A percentile compares a stretch with the other conserved stretches of the same genome.
Evolutionary conservation across 2,888 invertebrate species (phyloP).

Genomic region (Brachypterus glaber): DNA sequence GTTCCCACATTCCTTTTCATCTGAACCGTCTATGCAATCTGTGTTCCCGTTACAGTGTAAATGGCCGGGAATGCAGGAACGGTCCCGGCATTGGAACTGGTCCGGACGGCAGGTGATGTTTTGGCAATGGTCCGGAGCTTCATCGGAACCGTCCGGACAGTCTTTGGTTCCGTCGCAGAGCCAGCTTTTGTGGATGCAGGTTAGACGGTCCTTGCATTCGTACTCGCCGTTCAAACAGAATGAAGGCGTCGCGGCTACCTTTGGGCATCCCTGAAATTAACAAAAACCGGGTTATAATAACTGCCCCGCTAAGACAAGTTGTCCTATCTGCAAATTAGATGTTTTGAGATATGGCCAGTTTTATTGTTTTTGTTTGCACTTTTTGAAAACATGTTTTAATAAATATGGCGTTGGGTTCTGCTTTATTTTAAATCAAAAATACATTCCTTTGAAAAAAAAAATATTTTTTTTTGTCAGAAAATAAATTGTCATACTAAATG

Average conservation of each 20-base stretch:
- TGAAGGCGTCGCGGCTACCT: slow-evolving; percentile 49
- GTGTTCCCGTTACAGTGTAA: slow-evolving; percentile 71
- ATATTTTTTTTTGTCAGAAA: too few species aligned
- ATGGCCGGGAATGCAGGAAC: slow-evolving; percentile 69
- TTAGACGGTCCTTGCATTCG: slow-evolving; percentile 69
- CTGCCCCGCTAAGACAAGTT: too few species aligned
- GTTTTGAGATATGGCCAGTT: too few species aligned
- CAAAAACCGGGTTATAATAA: neutral
- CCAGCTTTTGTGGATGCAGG: slow-evolving; percentile 74
- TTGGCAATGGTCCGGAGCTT: slow-evolving; percentile 55
- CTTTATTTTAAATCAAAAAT: too few species aligned
- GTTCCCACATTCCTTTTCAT: slow-evolving; percentile 75
- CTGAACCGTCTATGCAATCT: slow-evolving; percentile 78
- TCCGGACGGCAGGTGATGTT: slow-evolving; percentile 73
- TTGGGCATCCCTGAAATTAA: slow-evolving; percentile 51
- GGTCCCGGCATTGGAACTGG: slow-evolving; percentile 79
- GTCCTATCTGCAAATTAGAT: too few species aligned
- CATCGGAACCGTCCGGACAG: slow-evolving; percentile 76
- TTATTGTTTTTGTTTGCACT: too few species aligned
- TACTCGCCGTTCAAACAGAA: slow-evolving; percentile 66
- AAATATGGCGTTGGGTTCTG: too few species aligned
- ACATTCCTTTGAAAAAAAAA: too few species aligned
- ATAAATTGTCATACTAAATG: too few species aligned
- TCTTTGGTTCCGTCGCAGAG: slow-evolving; percentile 77
- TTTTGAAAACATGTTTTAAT: too few species aligned